A percentile compares a stretch with the other conserved stretches of the same genome.
phyloP scores from a whole-genome alignment of 2,888 invertebrate species.

The Apamea anceps region DNA sequence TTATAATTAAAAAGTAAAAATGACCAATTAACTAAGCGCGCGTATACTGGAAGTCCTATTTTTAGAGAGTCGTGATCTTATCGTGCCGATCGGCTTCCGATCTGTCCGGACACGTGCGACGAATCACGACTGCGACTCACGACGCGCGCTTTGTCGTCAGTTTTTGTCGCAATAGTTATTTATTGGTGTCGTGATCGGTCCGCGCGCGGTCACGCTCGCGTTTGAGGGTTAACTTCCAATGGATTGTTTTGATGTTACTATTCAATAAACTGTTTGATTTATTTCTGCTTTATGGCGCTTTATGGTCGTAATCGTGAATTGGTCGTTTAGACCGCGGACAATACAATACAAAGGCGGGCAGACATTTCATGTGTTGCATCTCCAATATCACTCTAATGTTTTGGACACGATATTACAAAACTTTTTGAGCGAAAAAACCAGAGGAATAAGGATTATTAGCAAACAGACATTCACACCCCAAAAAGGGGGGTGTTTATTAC shows the following conservation, averaged over 20 bases:
- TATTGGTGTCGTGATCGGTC: slow-evolving; percentile 67
- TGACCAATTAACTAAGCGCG: slow-evolving; percentile 61
- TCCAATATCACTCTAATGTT: slow-evolving; percentile 4
- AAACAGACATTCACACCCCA: slow-evolving; percentile 53
- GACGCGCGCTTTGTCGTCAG: slow-evolving; percentile 68
- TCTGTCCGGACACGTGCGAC: slow-evolving; percentile 66
- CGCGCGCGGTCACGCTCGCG: slow-evolving; percentile 61
- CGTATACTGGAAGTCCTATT: slow-evolving; percentile 50
- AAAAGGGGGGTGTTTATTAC: slow-evolving; percentile 48
- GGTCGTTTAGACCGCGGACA: slow-evolving; percentile 50
- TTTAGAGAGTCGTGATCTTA: slow-evolving; percentile 61
- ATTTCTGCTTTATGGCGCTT: slow-evolving; percentile 49
- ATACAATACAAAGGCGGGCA: slow-evolving; percentile 18
- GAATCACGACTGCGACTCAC: slow-evolving; percentile 67
- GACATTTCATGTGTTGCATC: slow-evolving; percentile 32
- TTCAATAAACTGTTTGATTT: slow-evolving; percentile 69
- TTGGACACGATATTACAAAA: neutral
- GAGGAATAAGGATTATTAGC: slow-evolving; percentile 47
- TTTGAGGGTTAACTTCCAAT: slow-evolving; percentile 64
- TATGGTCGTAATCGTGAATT: slow-evolving; percentile 60
- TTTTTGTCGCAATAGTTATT: slow-evolving; percentile 70
- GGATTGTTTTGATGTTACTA: slow-evolving; percentile 66
- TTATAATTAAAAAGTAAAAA: slow-evolving; percentile 71
- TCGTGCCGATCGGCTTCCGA: slow-evolving; percentile 67
- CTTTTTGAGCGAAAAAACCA: slow-evolving; percentile 11